A percentile compares a stretch with the other conserved stretches of the same genome.
These are phyloP conservation scores for Brachionus plicatilis DNA, from an alignment of 1,140 invertebrate genomes.

Conservation along the genomic window DNA sequence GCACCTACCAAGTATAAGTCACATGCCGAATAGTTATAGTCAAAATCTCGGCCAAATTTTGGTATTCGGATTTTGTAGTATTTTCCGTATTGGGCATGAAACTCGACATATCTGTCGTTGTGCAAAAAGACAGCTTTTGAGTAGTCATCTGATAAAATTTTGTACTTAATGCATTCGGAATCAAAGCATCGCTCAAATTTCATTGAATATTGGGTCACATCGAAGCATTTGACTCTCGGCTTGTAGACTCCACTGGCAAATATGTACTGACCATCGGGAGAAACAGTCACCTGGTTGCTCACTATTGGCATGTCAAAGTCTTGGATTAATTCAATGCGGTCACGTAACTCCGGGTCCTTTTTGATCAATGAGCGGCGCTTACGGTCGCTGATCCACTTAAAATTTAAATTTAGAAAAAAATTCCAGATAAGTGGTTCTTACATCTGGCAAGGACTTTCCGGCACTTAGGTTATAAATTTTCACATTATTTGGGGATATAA, in stretches of 20 bases:
- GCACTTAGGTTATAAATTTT: conserved; percentile 96
- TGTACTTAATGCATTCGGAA: conserved; percentile 70
- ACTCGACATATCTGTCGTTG: conserved; percentile 76
- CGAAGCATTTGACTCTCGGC: conserved; percentile 88
- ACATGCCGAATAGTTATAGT: conserved; percentile 80
- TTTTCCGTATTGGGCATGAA: conserved; percentile 83
- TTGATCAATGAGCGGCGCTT: conserved; percentile 77
- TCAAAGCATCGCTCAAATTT: conserved; percentile 99
- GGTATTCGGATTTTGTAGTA: conserved; percentile 87
- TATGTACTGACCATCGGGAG: conserved; percentile 86
- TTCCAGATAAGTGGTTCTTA: conserved; percentile 60
- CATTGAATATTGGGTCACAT: conserved; percentile 87
- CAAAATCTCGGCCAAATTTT: conserved; percentile 86
- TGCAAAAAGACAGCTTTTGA: conserved; percentile 62
- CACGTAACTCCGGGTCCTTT: conserved; percentile 66
- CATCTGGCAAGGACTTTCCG: conserved; percentile 90
- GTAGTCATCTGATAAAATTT: conserved; percentile 62
- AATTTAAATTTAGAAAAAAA: conserved; percentile 45
- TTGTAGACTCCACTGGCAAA: conserved; percentile 89
- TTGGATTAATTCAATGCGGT: conserved; percentile 83
- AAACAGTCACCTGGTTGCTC: conserved; percentile 74
- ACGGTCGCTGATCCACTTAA: conserved; percentile 84
- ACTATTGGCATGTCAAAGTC: conserved; percentile 98
- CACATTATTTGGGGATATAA: conserved; percentile 71
- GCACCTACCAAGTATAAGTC: conserved; percentile 85